phyloP scores from a whole-genome alignment of 1,140 invertebrate species.

The Triops cancriformis region DNA sequence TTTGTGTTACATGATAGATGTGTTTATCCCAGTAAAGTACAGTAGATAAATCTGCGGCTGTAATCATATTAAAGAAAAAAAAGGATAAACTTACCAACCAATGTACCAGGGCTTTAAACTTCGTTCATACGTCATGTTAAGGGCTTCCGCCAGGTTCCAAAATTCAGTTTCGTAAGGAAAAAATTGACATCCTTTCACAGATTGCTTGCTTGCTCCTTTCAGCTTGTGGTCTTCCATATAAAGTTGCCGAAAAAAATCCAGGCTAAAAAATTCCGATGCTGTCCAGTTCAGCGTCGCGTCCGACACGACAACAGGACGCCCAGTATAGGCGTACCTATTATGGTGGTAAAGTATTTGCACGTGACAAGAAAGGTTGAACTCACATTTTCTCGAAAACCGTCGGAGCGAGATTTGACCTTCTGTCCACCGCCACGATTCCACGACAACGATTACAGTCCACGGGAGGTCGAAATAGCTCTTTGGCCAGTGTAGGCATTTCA shows the following conservation, averaged over 20 bases:
- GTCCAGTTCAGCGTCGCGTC: conserved; percentile 72
- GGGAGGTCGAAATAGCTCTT: conserved; percentile 40
- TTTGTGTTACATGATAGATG: not conserved
- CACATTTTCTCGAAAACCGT: conserved; percentile 39
- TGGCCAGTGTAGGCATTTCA: conserved; percentile 36
- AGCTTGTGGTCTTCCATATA: conserved; percentile 45
- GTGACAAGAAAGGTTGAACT: conserved; percentile 22
- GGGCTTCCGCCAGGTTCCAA: conserved; percentile 59
- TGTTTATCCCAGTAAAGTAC: not conserved
- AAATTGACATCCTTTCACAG: conserved; percentile 66
- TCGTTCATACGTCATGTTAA: conserved; percentile 61
- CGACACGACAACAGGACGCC: conserved; percentile 70
- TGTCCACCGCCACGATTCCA: conserved; percentile 36
- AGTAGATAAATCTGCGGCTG: no score
- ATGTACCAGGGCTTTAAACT: conserved; percentile 71
- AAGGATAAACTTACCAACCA: conserved; percentile 84
- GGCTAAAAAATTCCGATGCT: conserved; percentile 58
- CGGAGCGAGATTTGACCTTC: conserved; percentile 36
- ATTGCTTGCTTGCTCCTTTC: conserved; percentile 38
- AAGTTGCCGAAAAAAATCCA: conserved; percentile 67
- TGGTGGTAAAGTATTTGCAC: conserved; percentile 3
- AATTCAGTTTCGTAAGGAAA: conserved; percentile 86
- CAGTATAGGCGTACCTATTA: conserved; percentile 62
- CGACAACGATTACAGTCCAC: conserved; percentile 39
- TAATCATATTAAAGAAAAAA: no score